Evolutionary conservation across 1,140 invertebrate species (phyloP), one percentile per base, ranked within the genome.

Genomic region (Ceratoteleas bidentatus): DNA sequence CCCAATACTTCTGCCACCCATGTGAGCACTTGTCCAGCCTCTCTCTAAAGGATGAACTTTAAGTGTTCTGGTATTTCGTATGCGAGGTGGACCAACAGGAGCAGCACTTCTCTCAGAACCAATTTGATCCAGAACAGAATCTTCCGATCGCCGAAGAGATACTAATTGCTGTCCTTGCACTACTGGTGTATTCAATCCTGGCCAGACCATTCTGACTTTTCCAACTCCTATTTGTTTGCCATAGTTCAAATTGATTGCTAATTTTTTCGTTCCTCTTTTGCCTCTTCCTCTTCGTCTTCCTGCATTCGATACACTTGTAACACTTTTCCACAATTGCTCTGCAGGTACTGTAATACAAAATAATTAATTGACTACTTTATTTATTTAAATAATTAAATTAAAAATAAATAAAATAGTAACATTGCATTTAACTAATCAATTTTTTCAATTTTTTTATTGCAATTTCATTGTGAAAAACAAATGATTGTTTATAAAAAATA

Each of bases 291-390:
- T 94, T 88, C 98, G 98, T 85, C 93, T 95, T 74, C 99, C 98
- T 81, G 98, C 96, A 94, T 98, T 99, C 94, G 98, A 99, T 0
- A 99, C 98, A 85, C 95, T 96, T 3, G 95, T 97, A 0, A 98
- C 96, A 45, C 97, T 96, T 89, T 98, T 98, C 98, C 99, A 99
- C 84, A 99, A 90, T 53, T 95, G 91, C 49, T 70, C 65, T 14
- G 70, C 78, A 14, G 78, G 8, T 47, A 36, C 78, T 81, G 34
- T 40, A 53, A n/a, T n/a, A n/a, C n/a, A n/a, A n/a, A n/a, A n/a
- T n/a, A n/a, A n/a, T n/a, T n/a, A n/a, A n/a, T n/a, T n/a, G n/a
- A n/a, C n/a, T n/a, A n/a, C n/a, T n/a, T n/a, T n/a, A n/a, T n/a
- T n/a, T n/a, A n/a, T n/a, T n/a, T n/a, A n/a, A n/a, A n/a, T n/a